phyloP scores from a whole-genome alignment of 2,888 invertebrate species.

The Torymus texanus region DNA sequence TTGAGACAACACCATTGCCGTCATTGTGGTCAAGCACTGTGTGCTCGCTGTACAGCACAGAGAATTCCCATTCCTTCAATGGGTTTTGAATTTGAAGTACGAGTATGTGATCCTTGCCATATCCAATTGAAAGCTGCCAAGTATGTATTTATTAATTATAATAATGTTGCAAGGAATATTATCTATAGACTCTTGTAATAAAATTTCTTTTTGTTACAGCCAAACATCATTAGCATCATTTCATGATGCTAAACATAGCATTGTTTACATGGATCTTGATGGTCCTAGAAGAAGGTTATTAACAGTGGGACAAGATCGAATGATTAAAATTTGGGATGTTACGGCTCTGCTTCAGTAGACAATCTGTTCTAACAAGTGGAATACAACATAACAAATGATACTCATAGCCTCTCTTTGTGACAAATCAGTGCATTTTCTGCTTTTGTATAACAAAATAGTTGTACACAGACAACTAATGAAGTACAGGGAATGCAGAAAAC shows the following conservation, averaged over 20 bases:
- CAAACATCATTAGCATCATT: conserved; percentile 94
- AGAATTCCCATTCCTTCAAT: conserved; percentile 93
- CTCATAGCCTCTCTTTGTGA: conserved; percentile 52
- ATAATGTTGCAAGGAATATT: conserved; percentile 64
- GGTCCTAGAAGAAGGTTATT: conserved; percentile 90
- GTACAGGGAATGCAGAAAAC: conserved; percentile 20
- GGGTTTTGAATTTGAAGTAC: conserved; percentile 98
- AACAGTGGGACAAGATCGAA: conserved; percentile 95
- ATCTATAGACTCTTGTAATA: background rate
- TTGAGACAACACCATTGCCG: conserved; percentile 94
- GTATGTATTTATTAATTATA: conserved; percentile 78
- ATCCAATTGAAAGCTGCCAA: conserved; percentile 88
- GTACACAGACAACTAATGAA: conserved; percentile 12
- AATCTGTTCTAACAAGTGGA: conserved; percentile 30
- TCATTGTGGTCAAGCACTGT: conserved; percentile 96
- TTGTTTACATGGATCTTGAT: conserved; percentile 92
- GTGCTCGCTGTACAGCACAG: conserved; percentile 92
- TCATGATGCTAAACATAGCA: conserved; percentile 95
- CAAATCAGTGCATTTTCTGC: conserved; percentile 44
- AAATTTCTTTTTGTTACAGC: conserved; percentile 75
- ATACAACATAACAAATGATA: conserved; percentile 33
- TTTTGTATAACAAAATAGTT: conserved; percentile 37
- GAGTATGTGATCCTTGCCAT: conserved; percentile 95
- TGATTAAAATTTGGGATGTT: conserved; percentile 95
- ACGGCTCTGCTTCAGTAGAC: conserved; percentile 79